These are phyloP conservation scores for Sterna hirundo DNA, from an alignment of 2,113 vertebrate genomes.

Conservation along the genomic window DNA sequence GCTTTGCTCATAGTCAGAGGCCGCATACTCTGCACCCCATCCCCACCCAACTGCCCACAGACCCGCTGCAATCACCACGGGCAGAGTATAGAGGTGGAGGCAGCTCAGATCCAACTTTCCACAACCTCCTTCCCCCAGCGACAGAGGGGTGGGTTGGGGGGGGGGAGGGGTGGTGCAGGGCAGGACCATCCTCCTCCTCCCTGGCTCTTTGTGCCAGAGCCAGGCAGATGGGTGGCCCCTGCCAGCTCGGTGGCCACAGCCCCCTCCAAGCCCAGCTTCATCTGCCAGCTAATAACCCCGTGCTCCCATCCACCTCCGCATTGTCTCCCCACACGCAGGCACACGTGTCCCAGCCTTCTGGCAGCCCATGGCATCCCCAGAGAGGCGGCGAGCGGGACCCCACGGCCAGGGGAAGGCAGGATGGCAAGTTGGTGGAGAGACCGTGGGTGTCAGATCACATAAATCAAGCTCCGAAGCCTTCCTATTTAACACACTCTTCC, in stretches of 20 bases:
- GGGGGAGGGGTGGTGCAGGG: rapidly evolving
- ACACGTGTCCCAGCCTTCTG: constrained; percentile 61
- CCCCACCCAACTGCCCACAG: too few species aligned
- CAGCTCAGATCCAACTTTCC: background rate
- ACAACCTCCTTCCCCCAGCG: background rate
- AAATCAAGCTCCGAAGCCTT: constrained; percentile 90
- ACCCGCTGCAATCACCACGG: rapidly evolving
- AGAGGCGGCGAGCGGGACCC: background rate
- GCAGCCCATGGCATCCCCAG: background rate
- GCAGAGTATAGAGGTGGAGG: background rate
- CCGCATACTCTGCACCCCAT: rapidly evolving
- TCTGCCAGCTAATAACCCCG: constrained; percentile 32
- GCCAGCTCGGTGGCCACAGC: background rate
- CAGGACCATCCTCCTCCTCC: background rate
- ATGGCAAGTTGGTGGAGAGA: constrained; percentile 33
- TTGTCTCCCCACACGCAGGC: constrained; percentile 12
- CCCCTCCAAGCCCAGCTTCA: constrained; percentile 27
- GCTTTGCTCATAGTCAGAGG: background rate
- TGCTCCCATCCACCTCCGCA: constrained; percentile 6
- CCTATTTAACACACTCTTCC: constrained; percentile 97
- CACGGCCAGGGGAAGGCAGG: background rate
- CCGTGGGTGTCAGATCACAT: constrained; percentile 81
- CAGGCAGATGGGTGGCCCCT: constrained; percentile 73
- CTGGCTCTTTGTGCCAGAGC: background rate
- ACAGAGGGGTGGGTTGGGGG: background rate